Percentiles rank a stretch among this genome's conserved stretches.
These are phyloP conservation scores for Macquaria australasica DNA, from an alignment of 2,113 vertebrate genomes.

Conservation along the genomic window DNA sequence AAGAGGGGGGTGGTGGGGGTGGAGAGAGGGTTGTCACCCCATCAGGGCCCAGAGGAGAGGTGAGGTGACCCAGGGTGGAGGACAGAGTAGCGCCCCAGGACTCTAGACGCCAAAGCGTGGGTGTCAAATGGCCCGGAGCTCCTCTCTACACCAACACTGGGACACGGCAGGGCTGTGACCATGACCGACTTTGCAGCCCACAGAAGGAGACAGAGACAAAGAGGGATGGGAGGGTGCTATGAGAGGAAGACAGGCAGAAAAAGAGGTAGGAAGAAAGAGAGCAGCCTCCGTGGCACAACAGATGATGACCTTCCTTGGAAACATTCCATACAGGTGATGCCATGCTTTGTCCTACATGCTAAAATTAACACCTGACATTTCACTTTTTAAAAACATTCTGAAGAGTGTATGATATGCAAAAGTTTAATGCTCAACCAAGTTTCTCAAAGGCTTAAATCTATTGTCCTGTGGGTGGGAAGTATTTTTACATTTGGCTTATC, in stretches of 20 bases:
- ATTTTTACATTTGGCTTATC: slow-evolving; percentile 74
- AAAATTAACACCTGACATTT: slow-evolving; percentile 71
- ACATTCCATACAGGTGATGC: slow-evolving; percentile 69
- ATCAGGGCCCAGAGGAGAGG: slow-evolving; percentile 75
- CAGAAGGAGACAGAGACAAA: slow-evolving; percentile 78
- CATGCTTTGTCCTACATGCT: slow-evolving; percentile 79
- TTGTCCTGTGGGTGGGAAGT: slow-evolving; percentile 53
- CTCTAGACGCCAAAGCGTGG: slow-evolving; percentile 72
- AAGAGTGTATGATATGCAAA: slow-evolving; percentile 47
- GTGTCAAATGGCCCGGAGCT: slow-evolving; percentile 78
- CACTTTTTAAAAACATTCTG: slow-evolving; percentile 51
- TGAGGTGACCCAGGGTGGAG: slow-evolving; percentile 78
- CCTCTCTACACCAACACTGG: slow-evolving; percentile 63
- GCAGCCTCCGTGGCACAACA: slow-evolving; percentile 59
- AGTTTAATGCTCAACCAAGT: slow-evolving; percentile 57
- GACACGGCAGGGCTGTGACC: slow-evolving; percentile 78
- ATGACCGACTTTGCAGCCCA: slow-evolving; percentile 83
- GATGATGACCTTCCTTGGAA: slow-evolving; percentile 79
- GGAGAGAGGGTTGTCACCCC: slow-evolving; percentile 61
- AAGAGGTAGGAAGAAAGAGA: slow-evolving; percentile 59
- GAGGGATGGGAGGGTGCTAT: slow-evolving; percentile 64
- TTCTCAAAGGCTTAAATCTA: slow-evolving; percentile 55
- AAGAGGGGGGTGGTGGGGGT: slow-evolving; percentile 3
- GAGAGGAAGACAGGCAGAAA: slow-evolving; percentile 64
- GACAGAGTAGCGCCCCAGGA: slow-evolving; percentile 74